A percentile compares a stretch with the other conserved stretches of the same genome.
Conservation (phyloP, 2,113 vertebrate genomes). For the Capreolus pygargus region DNA sequence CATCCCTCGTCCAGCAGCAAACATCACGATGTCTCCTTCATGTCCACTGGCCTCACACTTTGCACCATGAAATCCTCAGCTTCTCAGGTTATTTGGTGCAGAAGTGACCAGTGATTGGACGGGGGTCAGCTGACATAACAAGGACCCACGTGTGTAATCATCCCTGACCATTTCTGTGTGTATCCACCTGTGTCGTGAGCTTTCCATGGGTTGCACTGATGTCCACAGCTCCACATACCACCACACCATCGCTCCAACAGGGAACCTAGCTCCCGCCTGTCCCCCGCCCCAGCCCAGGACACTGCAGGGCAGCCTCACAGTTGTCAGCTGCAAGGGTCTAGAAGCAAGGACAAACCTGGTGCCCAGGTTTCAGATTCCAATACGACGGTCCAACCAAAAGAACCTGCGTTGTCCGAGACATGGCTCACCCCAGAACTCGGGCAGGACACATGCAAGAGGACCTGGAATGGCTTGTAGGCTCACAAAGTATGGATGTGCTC, state of each 20-base stretch:
- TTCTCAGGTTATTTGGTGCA: not conserved
- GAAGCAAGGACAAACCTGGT: rapidly evolving
- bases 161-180: not conserved
- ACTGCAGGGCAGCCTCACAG: not conserved
- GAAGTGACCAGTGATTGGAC: not conserved
- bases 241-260: rapidly evolving
- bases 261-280: not conserved
- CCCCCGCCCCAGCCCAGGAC: not conserved
- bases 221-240: not conserved
- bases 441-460: rapidly evolving
- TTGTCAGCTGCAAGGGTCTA: rapidly evolving
- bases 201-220: not conserved
- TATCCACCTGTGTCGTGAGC: not conserved
- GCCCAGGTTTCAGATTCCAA: not conserved
- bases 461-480: rapidly evolving
- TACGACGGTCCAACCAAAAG: rapidly evolving
- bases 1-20: not conserved
- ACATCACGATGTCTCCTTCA: not conserved
- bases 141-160: not conserved
- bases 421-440: rapidly evolving
- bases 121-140: not conserved
- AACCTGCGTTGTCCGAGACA: rapidly evolving
- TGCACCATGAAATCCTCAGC: not conserved
- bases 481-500: rapidly evolving
- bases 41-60: not conserved